Evolutionary conservation across 2,113 vertebrate species (phyloP).

Genomic region (Notarius lentiginosus): DNA sequence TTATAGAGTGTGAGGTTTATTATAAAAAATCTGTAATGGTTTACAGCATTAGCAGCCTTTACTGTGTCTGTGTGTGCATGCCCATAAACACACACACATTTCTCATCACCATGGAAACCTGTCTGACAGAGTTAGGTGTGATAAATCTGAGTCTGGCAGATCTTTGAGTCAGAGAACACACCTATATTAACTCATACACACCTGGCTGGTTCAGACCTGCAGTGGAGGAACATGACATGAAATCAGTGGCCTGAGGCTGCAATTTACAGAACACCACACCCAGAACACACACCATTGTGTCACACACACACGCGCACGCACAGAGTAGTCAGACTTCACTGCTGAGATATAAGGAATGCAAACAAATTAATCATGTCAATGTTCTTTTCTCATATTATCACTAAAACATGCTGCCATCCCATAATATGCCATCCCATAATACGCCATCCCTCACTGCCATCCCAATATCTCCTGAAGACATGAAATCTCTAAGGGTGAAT

Average conservation of each 20-base stretch:
- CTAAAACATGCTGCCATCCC: neutral
- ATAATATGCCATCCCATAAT: neutral
- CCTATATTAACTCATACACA: slow-evolving; percentile 12
- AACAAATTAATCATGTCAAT: neutral
- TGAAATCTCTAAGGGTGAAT: no score
- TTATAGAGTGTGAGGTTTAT: neutral
- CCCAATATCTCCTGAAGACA: neutral
- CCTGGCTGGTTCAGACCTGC: slow-evolving; percentile 34
- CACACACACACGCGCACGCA: slow-evolving; percentile 9
- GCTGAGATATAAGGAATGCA: neutral
- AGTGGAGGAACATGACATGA: slow-evolving; percentile 26
- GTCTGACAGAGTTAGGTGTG: neutral
- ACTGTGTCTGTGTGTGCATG: neutral
- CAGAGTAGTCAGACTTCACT: neutral
- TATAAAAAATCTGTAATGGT: neutral
- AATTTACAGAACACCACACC: slow-evolving; percentile 45
- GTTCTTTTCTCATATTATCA: neutral
- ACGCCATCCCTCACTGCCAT: neutral
- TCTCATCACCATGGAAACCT: neutral
- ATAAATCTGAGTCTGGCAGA: neutral
- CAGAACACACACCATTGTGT: slow-evolving; percentile 14
- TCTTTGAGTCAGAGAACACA: slow-evolving; percentile 26
- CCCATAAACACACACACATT: neutral
- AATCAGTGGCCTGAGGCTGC: slow-evolving; percentile 51
- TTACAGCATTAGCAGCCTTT: neutral